Evolutionary conservation across 2,797 vertebrate genomes (phyloP), one percentile per base, ranked within the genome.

Genomic region (Heliangelus exortis): DNA sequence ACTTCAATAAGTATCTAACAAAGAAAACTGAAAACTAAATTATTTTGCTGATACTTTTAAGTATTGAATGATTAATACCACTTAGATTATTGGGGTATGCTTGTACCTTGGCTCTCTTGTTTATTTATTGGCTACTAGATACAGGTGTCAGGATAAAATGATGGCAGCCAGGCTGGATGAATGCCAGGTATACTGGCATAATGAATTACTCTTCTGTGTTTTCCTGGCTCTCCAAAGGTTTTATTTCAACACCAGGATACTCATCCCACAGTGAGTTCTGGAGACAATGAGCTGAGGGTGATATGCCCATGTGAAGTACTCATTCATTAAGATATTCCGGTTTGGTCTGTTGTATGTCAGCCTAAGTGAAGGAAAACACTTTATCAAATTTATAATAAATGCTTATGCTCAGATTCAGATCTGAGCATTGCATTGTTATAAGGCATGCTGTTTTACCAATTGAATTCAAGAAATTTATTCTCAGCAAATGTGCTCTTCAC

Each of bases 1-100:
- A 12, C 8, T 91, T 96, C 84, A 92, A 89, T 95, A 78, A 53
- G 28, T 84, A 63, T 48, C n/a, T 77, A 93, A 84, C 23, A 94
- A 96, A 96, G 55, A 57, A 74, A 76, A 84, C 11, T 84, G 25
- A 71, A 74, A 95, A 87, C 75, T 5, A 85, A 85, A 69, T 90
- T 77, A 92, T 92, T 93, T 90, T 84, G 13, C 9, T 71, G 83
- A 22, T 68, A 87, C 25, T 84, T 77, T 82, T 69, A 82, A 28
- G 17, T 81, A 73, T 93, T 88, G 23, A 67, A 23, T 90, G 84
- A 93, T 84, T 76, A 36, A 78, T 74, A 74, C 9, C 33, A 34
- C 55, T 84, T 18, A 88, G 58, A 72, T 94, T 92, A 94, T 67
- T 92, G 57, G 29, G 2, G 66, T 74, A 68, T 11, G 65, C 20